A percentile compares a stretch with the other conserved stretches of the same genome.
Evolutionary conservation across 2,888 invertebrate genomes (phyloP).

Genomic region (Heliconius hortense): DNA sequence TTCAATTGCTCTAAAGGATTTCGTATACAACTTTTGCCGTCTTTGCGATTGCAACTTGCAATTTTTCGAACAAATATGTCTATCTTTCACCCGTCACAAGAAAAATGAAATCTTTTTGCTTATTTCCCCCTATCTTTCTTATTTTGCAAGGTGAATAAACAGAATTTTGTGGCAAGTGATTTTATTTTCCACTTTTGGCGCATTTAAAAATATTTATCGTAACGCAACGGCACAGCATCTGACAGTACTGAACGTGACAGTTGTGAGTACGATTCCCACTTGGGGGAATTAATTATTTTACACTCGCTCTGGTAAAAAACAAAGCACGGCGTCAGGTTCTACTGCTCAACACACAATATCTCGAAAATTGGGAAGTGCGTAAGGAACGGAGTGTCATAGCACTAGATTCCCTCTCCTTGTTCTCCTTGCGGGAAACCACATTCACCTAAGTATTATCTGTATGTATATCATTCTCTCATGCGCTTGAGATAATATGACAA

Average conservation of each 20-base stretch:
- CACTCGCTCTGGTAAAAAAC: background rate
- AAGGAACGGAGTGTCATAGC: too few species aligned
- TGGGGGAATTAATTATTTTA: background rate
- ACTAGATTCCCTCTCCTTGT: too few species aligned
- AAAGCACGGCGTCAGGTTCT: background rate
- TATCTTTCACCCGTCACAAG: constrained; percentile 16
- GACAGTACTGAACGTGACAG: too few species aligned
- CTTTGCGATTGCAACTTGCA: constrained; percentile 7
- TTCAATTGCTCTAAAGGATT: constrained; percentile 17
- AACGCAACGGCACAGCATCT: too few species aligned
- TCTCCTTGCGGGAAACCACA: too few species aligned
- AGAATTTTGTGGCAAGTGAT: background rate
- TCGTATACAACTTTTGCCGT: constrained; percentile 12
- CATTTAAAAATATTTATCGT: too few species aligned
- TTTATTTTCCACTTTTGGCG: too few species aligned
- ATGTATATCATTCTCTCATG: background rate
- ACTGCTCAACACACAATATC: background rate
- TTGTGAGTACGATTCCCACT: background rate
- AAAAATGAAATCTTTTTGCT: background rate
- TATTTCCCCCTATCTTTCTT: background rate
- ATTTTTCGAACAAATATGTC: constrained; percentile 22
- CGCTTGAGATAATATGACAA: background rate
- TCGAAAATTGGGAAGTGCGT: background rate
- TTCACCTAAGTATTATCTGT: too few species aligned
- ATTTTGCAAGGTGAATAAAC: background rate